phyloP scores from a whole-genome alignment of 2,888 invertebrate species.

The Apotomis capreana region DNA sequence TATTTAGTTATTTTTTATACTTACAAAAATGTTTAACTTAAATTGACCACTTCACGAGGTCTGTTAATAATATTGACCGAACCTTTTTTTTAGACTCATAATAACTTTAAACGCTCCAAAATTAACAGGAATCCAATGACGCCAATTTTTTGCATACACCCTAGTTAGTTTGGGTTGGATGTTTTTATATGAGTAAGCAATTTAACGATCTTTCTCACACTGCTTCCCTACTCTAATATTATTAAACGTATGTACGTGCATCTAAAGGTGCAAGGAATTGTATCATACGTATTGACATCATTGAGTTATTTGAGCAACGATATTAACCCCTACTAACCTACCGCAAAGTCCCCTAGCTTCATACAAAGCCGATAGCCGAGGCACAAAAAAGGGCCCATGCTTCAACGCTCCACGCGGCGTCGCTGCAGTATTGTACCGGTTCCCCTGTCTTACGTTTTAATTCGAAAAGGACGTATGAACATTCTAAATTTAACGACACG shows the following conservation, averaged over 20 bases:
- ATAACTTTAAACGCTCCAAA: constrained; percentile 13
- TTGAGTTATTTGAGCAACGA: constrained; percentile 36
- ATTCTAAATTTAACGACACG: not conserved
- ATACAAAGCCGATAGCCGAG: constrained; percentile 17
- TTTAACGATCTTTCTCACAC: constrained; percentile 35
- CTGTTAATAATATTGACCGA: constrained; percentile 10
- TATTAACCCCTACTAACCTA: constrained; percentile 46
- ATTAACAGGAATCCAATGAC: constrained; percentile 32
- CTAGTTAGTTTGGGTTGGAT: constrained; percentile 1
- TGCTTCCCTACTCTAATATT: constrained; percentile 18
- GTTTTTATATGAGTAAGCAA: constrained; percentile 24
- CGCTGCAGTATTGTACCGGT: constrained; percentile 23
- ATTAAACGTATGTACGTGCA: constrained; percentile 27
- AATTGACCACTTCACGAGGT: not conserved
- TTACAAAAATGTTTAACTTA: not conserved
- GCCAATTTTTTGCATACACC: constrained; percentile 32
- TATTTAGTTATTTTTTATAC: too few species aligned
- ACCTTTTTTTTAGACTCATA: constrained; percentile 3
- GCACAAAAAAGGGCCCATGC: constrained; percentile 46
- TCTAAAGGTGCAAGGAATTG: constrained; percentile 37
- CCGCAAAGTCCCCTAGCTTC: constrained; percentile 45
- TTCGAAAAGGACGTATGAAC: constrained; percentile 3
- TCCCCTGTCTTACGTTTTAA: not conserved
- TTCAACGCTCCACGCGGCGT: constrained; percentile 41
- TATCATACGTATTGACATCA: constrained; percentile 36